A percentile compares a stretch with the other conserved stretches of the same genome.
Conservation (phyloP, 2,113 vertebrate genomes). For the Rhinogobius similis region DNA sequence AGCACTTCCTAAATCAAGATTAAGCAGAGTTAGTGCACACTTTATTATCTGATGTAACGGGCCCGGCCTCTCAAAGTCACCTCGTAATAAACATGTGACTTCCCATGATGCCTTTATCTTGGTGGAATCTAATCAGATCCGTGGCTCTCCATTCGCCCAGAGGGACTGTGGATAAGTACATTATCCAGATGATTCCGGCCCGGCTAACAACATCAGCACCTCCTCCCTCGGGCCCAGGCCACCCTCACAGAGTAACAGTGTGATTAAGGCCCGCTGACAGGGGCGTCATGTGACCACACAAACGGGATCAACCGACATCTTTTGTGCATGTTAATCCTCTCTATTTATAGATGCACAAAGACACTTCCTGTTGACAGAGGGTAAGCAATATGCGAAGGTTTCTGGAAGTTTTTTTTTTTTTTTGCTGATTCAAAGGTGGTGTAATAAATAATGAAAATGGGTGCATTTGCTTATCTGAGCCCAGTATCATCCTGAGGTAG, state of each 20-base stretch:
- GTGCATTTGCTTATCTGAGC: neutral
- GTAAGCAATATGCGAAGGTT: constrained; percentile 4
- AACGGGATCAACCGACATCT: constrained; percentile 55
- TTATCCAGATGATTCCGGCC: constrained; percentile 72
- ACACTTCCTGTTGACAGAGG: constrained; percentile 53
- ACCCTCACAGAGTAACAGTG: constrained; percentile 28
- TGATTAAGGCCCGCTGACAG: constrained; percentile 62
- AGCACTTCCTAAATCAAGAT: constrained; percentile 30
- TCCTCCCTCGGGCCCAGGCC: constrained; percentile 48
- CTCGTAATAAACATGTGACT: constrained; percentile 59
- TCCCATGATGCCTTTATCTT: constrained; percentile 61
- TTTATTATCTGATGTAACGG: constrained; percentile 50
- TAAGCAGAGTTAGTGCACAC: constrained; percentile 40
- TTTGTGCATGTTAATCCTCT: constrained; percentile 52
- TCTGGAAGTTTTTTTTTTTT: neutral
- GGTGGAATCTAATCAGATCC: constrained; percentile 70
- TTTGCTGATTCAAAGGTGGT: neutral
- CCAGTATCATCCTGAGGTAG: neutral
- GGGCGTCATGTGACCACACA: constrained; percentile 66
- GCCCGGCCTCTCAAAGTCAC: constrained; percentile 41
- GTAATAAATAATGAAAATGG: neutral
- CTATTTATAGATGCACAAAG: constrained; percentile 69
- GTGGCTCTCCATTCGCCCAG: constrained; percentile 43
- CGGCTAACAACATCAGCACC: constrained; percentile 60
- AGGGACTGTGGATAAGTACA: constrained; percentile 63